These are phyloP conservation scores for Lycocerus yunnanus DNA, from an alignment of 2,888 invertebrate species.

Conservation along the genomic window DNA sequence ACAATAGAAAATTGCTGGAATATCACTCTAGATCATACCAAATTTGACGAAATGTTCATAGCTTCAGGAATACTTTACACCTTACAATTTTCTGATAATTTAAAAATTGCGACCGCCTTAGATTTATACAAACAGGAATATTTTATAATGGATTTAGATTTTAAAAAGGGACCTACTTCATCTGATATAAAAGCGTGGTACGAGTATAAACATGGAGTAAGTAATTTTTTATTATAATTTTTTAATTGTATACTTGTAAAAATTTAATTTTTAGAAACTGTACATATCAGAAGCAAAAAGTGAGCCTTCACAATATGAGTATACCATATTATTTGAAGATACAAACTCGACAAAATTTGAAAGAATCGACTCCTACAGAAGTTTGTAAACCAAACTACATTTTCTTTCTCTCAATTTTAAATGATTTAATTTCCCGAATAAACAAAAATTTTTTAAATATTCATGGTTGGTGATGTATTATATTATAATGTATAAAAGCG, in stretches of 20 bases:
- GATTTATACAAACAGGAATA: not conserved
- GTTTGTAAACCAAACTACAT: not conserved
- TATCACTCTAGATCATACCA: not conserved
- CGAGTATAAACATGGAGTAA: not conserved
- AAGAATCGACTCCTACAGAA: not conserved
- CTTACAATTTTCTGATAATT: not conserved
- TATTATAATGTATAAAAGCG: too few relatives aligned
- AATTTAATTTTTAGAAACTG: not conserved
- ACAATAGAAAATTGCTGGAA: constrained; percentile 56
- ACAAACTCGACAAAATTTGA: not conserved
- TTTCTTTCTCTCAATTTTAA: too few relatives aligned
- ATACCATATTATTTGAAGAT: not conserved
- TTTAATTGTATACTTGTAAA: not conserved
- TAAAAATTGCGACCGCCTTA: not conserved
- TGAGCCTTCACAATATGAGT: not conserved
- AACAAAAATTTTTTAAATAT: too few relatives aligned
- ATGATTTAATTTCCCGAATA: too few relatives aligned
- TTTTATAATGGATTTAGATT: not conserved
- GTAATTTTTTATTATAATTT: not conserved
- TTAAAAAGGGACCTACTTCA: not conserved
- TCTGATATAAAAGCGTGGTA: not conserved
- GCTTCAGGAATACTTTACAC: constrained; percentile 6
- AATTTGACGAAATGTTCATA: constrained; percentile 8
- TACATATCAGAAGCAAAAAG: not conserved
- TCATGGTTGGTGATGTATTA: too few relatives aligned